A percentile compares a stretch with the other conserved stretches of the same genome.
Conservation (phyloP, 2,113 vertebrate genomes). For the Otocyon megalotis region DNA sequence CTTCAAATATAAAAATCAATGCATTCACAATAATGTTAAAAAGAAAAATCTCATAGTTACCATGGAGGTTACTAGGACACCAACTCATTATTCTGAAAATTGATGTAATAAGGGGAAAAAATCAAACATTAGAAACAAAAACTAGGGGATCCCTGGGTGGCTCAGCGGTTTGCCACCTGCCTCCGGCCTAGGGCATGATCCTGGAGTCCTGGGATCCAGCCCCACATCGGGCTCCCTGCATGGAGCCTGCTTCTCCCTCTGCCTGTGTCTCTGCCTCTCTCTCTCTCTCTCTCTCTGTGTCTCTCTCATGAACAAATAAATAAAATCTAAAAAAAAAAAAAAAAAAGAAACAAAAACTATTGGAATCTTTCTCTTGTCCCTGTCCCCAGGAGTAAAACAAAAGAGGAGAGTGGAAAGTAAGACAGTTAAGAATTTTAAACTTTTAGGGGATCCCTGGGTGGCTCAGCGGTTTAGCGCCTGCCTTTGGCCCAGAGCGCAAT, state of each 20-base stretch:
- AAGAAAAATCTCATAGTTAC: slow-evolving; percentile 42
- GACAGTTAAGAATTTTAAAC: not conserved
- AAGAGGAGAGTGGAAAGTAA: not conserved
- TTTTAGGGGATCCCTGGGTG: not conserved
- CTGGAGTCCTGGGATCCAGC: too few species aligned
- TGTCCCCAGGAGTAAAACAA: not conserved
- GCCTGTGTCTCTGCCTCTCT: too few species aligned
- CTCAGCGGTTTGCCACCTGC: too few species aligned
- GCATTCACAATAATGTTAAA: slow-evolving; percentile 25
- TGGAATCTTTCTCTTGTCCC: not conserved
- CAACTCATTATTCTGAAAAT: slow-evolving; percentile 25
- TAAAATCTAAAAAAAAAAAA: too few species aligned
- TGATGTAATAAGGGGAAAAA: slow-evolving; percentile 21
- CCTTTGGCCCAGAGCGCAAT: too few species aligned
- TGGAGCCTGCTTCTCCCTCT: too few species aligned
- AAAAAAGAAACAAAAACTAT: not conserved
- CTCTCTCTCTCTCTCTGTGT: too few species aligned
- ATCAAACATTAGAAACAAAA: not conserved
- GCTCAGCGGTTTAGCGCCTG: too few species aligned
- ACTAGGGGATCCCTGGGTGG: not conserved
- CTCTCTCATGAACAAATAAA: too few species aligned
- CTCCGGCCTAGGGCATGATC: too few species aligned
- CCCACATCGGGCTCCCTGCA: too few species aligned
- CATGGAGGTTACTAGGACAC: not conserved
- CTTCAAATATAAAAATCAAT: slow-evolving; percentile 40